Evolutionary conservation across 1,140 invertebrate species (phyloP), one percentile per base, ranked within the genome.

Genomic region (Luehdorfia chinensis): DNA sequence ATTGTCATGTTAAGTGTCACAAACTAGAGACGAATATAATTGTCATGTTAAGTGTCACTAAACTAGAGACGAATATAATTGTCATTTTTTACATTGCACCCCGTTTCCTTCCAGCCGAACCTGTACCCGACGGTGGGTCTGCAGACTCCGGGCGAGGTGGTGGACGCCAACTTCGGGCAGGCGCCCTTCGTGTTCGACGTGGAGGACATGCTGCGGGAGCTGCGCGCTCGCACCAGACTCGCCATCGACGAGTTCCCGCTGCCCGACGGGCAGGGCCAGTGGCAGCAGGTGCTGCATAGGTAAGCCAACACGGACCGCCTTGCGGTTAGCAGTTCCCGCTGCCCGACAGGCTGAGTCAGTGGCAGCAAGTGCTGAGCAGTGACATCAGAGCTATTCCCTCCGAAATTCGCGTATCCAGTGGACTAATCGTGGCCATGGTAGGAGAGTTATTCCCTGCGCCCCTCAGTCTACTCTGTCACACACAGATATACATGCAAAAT

Each of bases 151-250:
- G 97, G 97, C 30, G 98, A 99, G 88, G 94, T 98, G 18, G 96
- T 99, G 6, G 97, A 99, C 86, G 97, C 97, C 1, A 99, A 99
- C 89, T 99, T 99, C 85, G 98, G 98, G 1, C 97, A 99, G 78
- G 90, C 93, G 61, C 97, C 97, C 5, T 99, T 99, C 89, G 92
- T 97, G 52, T 99, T 98, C 88, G 96, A 99, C 88, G 98, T 99
- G 63, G 94, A 97, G 77, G 96, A 98, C 69, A 98, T 99, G 93
- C 95, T 99, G 89, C 91, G 94, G 73, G 96, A 98, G 86, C 90
- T 97, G 71, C 89, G 94, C 57, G 91, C 93, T 41, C 90, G 93
- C 66, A 96, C 95, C 21, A 90, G 92, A 65, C 85, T 91, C 59
- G 93, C 94, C 58, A 97, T 98, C 68, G 92, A 95, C 74, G 92